Evolutionary conservation across 2,113 vertebrate genomes (phyloP), one percentile per base, ranked within the genome.

Genomic region (Motacilla alba): DNA sequence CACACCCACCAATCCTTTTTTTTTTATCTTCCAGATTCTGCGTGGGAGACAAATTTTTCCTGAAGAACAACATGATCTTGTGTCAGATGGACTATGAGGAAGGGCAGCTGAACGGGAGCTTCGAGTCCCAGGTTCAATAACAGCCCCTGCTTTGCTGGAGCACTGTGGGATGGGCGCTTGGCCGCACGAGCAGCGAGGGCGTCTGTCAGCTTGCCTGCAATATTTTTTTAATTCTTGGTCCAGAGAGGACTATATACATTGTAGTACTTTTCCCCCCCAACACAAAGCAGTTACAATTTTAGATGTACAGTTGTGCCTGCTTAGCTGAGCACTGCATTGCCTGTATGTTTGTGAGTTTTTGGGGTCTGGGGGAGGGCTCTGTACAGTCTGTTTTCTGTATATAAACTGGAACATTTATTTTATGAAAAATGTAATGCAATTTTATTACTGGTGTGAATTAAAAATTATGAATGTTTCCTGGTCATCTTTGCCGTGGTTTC

Each of bases 381-480:
- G 99, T 99, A 99, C 99, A 99, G 99, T 99, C 98, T 98, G 99
- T 99, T 99, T 99, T 99, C 98, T 99, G 99, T 99, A 99, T 99
- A 99, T 99, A 99, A 99, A 99, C 99, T 99, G 99, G 99, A 99
- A 99, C 99, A 99, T 99, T 99, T 99, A 99, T 99, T 99, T 99
- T 99, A 99, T 99, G 99, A 99, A 98, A 98, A 99, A 98, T 99
- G 99, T 99, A 99, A 99, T 99, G 99, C 99, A 98, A 99, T 99
- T 99, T 99, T 99, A 99, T 99, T 99, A 99, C 99, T 99, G 99
- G 99, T 99, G 99, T 99, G 99, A 99, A 99, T 99, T 99, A 99
- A 99, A 98, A 99, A 98, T 97, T 98, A 98, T 98, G 98, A 98
- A 98, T 98, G 98, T 98, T 98, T 98, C 96, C 97, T 98, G 97